Percentiles rank a stretch among this genome's conserved stretches.
Evolutionary conservation across 2,888 invertebrate genomes (phyloP).

Genomic region (Polydrusus pterygomalis): DNA sequence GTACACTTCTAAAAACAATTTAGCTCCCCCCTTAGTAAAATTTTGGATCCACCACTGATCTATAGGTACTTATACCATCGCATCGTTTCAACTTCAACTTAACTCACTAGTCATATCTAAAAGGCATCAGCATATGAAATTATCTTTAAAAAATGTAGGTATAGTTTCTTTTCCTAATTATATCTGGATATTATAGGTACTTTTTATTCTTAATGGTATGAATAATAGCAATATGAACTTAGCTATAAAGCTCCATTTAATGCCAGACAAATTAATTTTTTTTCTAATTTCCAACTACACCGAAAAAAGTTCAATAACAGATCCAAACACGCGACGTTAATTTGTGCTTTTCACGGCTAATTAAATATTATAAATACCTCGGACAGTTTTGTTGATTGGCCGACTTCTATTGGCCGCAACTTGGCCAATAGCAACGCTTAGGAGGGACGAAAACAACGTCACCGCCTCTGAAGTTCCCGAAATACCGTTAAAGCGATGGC

Average conservation of each 20-base stretch:
- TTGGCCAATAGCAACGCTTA: conserved; percentile 41
- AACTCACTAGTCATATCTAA: too few relatives aligned
- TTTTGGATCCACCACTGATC: too few relatives aligned
- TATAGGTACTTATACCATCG: too few relatives aligned
- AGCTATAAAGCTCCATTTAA: background rate
- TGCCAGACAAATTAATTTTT: conserved; percentile 10
- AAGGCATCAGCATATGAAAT: too few relatives aligned
- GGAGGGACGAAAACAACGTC: conserved; percentile 32
- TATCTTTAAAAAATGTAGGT: too few relatives aligned
- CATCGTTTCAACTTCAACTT: too few relatives aligned
- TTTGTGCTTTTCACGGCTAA: conserved; percentile 58
- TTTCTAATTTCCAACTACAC: conserved; percentile 16
- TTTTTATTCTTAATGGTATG: too few relatives aligned
- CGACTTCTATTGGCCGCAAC: conserved; percentile 52
- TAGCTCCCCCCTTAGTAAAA: too few relatives aligned
- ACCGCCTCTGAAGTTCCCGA: conserved; percentile 38
- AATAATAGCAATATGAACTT: too few relatives aligned
- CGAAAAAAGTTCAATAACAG: conserved; percentile 37
- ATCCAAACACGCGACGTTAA: conserved; percentile 52
- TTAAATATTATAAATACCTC: conserved; percentile 58
- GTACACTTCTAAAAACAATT: too few relatives aligned
- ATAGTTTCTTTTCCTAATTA: too few relatives aligned
- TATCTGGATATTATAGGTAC: too few relatives aligned
- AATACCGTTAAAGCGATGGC: conserved; percentile 31
- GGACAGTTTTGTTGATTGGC: conserved; percentile 55